Evolutionary conservation across 2,888 invertebrate species (phyloP), one percentile per base, ranked within the genome.

Genomic region (Lissonota sp.): DNA sequence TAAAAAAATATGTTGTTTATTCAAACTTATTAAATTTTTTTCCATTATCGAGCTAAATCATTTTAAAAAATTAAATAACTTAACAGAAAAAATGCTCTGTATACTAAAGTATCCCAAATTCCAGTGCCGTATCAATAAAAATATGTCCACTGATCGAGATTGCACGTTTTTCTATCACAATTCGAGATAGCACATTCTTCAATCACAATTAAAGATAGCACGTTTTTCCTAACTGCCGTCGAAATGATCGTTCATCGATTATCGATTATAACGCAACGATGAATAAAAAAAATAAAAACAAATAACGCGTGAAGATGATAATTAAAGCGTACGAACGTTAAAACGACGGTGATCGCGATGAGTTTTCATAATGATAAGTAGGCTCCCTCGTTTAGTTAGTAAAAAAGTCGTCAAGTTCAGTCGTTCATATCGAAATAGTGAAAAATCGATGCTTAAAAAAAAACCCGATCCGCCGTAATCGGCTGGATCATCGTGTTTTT

Each of bases 391-490:
- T 26, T 1, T 26, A 26, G 26, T 26, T 44, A 72, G 71, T 76
- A 81, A 53, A 71, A 78, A 78, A 81, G 64, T 78, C 42, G 16
- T 55, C 8, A 46, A 58, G 12, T 74, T 81, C 44, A 60, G 74
- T 82, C 53, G 64, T 74, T 46, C 63, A 44, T 60, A 37, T 60
- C 40, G 69, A 62, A 58, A 63, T 26, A 69, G 64, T 72, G 60
- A 57, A 75, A 55, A 73, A 62, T 64, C 67, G 44, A 39, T 57
- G 49, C 26, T 72, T n/a, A n/a, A n/a, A n/a, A 55, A 74, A 62
- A 8, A 69, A 53, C 12, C 12, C 14, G 16, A 16, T 62, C 39
- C 8, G 40, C 57, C 64, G 51, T 40, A 53, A 12, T 37, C n/a
- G 46, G 12, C 26, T 66, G 57, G 49, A 10, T 5, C 39, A 60